A percentile compares a stretch with the other conserved stretches of the same genome.
These are phyloP conservation scores for Aselliscus stoliczkanus DNA, from an alignment of 2,797 vertebrate species.

Conservation along the genomic window DNA sequence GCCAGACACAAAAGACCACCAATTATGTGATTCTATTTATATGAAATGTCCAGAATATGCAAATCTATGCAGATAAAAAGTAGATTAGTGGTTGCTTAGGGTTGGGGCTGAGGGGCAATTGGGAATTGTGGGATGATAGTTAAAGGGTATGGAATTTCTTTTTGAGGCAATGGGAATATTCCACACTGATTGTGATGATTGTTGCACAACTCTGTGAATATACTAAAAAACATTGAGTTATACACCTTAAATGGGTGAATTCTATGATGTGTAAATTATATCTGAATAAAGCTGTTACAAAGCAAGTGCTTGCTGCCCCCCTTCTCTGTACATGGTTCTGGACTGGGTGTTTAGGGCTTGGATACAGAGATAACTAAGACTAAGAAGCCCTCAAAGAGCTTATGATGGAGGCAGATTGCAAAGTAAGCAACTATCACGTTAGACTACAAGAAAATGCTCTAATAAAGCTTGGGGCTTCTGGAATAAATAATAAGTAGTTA, in stretches of 20 bases:
- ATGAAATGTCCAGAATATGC: not conserved
- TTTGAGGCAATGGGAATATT: not conserved
- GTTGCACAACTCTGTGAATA: not conserved
- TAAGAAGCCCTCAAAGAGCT: not conserved
- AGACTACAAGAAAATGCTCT: not conserved
- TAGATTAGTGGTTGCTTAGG: not conserved
- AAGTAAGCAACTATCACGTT: not conserved
- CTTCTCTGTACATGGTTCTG: not conserved
- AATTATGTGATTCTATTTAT: not conserved
- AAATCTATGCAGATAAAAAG: not conserved
- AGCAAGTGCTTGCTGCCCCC: not conserved
- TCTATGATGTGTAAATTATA: not conserved
- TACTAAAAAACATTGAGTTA: not conserved
- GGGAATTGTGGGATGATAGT: not conserved
- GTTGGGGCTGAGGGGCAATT: not conserved
- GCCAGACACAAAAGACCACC: not conserved
- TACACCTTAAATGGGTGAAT: not conserved
- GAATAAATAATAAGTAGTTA: conserved; percentile 1
- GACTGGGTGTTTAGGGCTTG: not conserved
- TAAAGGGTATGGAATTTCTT: not conserved
- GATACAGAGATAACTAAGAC: not conserved
- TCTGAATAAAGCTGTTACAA: not conserved
- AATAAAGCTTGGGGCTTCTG: not conserved
- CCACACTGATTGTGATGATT: not conserved
- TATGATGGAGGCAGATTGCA: not conserved